These are phyloP conservation scores for Hemiscyllium ocellatum DNA, from an alignment of 2,113 vertebrate genomes.

Conservation along the genomic window DNA sequence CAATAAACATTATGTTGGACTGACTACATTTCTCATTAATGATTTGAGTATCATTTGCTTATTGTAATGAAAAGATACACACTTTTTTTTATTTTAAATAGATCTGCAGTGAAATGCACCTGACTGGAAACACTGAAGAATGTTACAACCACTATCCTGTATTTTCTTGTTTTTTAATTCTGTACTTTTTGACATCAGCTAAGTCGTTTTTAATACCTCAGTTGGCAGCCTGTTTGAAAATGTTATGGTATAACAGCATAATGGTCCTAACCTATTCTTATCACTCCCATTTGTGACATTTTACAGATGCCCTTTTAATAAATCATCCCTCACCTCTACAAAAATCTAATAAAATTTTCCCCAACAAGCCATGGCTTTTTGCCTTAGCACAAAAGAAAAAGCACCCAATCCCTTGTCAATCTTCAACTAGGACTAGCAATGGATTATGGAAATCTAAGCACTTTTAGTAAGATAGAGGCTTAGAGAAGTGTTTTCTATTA, in stretches of 20 bases:
- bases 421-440: not conserved
- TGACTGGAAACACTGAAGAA: not conserved
- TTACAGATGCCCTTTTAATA: conserved; percentile 28
- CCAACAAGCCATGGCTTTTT: not conserved
- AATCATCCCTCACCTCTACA: conserved; percentile 13
- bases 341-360: not conserved
- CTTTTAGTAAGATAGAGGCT: conserved; percentile 8
- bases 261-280: not conserved
- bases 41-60: not conserved
- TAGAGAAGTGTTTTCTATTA: not conserved
- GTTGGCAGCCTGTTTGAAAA: not conserved
- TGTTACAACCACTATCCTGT: not conserved
- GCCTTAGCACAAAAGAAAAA: not conserved
- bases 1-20: not conserved
- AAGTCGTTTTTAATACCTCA: not conserved
- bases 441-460: not conserved
- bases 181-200: not conserved
- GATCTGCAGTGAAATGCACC: not conserved
- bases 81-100: not conserved
- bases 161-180: not conserved
- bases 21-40: not conserved
- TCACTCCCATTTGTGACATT: conserved; percentile 4
- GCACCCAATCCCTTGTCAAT: not conserved
- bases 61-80: not conserved
- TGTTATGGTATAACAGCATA: not conserved